phyloP scores from a whole-genome alignment of 2,888 invertebrate species.

The Dexiosoma caninum region DNA sequence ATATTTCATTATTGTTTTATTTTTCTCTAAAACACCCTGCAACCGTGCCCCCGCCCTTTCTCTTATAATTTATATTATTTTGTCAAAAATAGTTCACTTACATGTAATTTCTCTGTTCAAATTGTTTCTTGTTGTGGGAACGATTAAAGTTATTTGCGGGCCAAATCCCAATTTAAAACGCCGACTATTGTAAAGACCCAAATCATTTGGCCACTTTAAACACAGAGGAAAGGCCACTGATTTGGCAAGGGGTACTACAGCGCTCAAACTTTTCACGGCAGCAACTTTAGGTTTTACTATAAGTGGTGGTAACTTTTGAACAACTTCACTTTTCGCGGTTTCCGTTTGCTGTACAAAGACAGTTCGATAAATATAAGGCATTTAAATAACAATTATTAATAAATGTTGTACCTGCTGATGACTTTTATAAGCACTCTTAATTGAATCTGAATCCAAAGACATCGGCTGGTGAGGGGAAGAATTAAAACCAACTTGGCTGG shows the following conservation, averaged over 20 bases:
- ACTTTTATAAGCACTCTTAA: conserved; percentile 65
- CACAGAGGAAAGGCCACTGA: conserved; percentile 70
- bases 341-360: background rate
- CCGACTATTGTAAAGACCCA: conserved; percentile 81
- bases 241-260: conserved; percentile 75
- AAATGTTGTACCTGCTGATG: conserved; percentile 64
- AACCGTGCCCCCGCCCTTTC: too few relatives aligned
- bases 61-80: too few relatives aligned
- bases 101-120: conserved; percentile 64
- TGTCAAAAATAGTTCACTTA: too few relatives aligned
- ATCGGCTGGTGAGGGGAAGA: conserved; percentile 63
- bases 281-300: conserved; percentile 78
- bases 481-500: conserved; percentile 71
- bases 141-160: conserved; percentile 81
- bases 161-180: conserved; percentile 88
- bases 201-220: conserved; percentile 79
- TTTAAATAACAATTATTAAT: background rate
- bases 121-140: conserved; percentile 77
- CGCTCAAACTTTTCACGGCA: conserved; percentile 75
- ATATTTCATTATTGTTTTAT: too few relatives aligned
- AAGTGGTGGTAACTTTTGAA: conserved; percentile 68
- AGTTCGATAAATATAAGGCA: background rate
- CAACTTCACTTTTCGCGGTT: conserved; percentile 37
- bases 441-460: conserved; percentile 68
- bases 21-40: too few relatives aligned